These are phyloP conservation scores for Pelusios castaneus DNA, from an alignment of 2,113 vertebrate genomes.

Conservation along the genomic window DNA sequence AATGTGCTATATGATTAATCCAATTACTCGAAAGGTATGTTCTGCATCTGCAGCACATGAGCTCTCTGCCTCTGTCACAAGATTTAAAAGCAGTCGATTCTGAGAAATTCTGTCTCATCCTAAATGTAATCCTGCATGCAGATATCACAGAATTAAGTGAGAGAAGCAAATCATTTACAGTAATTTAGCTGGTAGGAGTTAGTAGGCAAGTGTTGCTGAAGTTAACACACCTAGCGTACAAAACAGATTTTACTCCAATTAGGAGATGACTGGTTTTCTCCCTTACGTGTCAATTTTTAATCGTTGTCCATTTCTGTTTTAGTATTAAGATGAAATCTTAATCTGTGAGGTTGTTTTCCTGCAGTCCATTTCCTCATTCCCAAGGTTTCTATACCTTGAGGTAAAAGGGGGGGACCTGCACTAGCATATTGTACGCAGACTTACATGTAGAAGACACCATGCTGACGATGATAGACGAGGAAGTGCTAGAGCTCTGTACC, in stretches of 20 bases:
- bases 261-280: not conserved
- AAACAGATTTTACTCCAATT: not conserved
- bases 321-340: not conserved
- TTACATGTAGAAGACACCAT: constrained; percentile 96
- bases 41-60: not conserved
- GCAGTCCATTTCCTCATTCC: not conserved
- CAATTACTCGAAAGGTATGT: not conserved
- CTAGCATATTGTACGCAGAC: constrained; percentile 45
- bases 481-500: constrained; percentile 97
- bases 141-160: not conserved
- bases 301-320: not conserved
- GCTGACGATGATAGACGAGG: constrained; percentile 96
- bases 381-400: not conserved
- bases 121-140: not conserved
- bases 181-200: not conserved
- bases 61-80: not conserved
- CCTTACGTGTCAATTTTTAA: too few species aligned
- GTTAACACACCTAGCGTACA: not conserved
- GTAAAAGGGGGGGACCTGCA: not conserved
- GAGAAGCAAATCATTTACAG: not conserved
- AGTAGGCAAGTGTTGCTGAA: not conserved
- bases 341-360: not conserved
- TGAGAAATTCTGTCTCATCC: not conserved
- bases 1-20: accelerated
- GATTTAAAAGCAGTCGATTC: not conserved